Base-by-base conservation (phyloP, 2,113 vertebrate genomes). In the Burhinus bistriatus region DNA sequence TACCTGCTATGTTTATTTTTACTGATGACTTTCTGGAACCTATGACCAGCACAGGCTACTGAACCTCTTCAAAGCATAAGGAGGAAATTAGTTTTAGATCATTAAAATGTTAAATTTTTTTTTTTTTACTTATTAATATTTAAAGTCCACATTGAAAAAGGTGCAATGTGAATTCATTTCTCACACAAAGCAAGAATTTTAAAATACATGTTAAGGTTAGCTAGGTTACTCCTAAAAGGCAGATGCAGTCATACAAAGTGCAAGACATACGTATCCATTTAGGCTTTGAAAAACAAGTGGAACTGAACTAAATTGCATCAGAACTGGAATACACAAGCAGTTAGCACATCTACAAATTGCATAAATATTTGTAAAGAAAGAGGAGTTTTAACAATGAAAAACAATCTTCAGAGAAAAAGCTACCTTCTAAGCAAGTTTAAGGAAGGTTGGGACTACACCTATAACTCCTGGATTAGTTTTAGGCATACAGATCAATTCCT, bases 181-280 rank as follows among this genome's bases (percentile, higher is more conserved):
- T 72, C 58, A 89, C 10, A 61, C 13, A 88, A 71, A 65, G 22
- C 13, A 83, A 59, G 15, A 78, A 75, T 52, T 66, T 26, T 0
- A 64, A 94, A 88, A 62, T 32, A 26, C 3, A 40, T 12, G 1
- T 29, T 71, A 22, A 86, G 14, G 11, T 66, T 54, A 59, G 11
- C 42, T 20, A 54, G 5, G 4, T 26, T 91, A 87, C 36, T 89
- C 27, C 69, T 91, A 82, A 76, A 75, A 71, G 32, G 44, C 27
- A 77, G 21, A 79, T 32, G 26, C 36, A 82, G n/a, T 21, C 32
- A 64, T 47, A 68, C 21, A 49, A 93, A 82, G 75, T 13, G 3
- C 47, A 83, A 58, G 32, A 88, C 3, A 2, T 8, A 21, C 1
- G 8, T 11, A 80, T 18, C 6, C 0, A 0, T 25, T 73, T 44